Base-by-base conservation (phyloP, 2,888 invertebrate genomes). In the Leptinotarsa haldemani region DNA sequence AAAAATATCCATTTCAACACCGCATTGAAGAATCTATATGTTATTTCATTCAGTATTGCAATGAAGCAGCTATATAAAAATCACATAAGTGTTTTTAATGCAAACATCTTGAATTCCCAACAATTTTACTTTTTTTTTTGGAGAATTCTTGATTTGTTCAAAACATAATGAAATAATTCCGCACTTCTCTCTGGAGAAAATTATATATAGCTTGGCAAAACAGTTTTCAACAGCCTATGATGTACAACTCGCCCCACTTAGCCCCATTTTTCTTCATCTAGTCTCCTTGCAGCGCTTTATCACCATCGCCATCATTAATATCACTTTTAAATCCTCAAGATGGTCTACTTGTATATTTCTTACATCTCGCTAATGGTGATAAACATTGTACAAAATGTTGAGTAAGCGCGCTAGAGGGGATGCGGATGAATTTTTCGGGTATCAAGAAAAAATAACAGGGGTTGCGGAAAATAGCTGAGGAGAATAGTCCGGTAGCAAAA, bases 301-400 rank as follows among this genome's bases (percentile, higher is more conserved):
- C 86, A 85, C 84, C 84, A 82, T 82, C 79, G 83, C 83, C 82
- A 87, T 87, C 87, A 87, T 88, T 88, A 88, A 88, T 88, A 87
- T 88, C 87, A 88, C 87, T 88, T 88, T 87, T 87, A 87, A 87
- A 86, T 86, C 85, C 86, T 86, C 86, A 82, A 86, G 86, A 86
- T 86, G 84, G 85, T 83, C 84, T 85, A 82, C 85, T 86, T 87
- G 85, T 86, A 85, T 85, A 85, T 86, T 86, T 85, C 85, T 84
- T 86, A 84, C 85, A 85, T 85, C 83, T 83, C 81, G 81, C 85
- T 88, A 88, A 88, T 88, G 87, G 87, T 87, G 87, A 88, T 87
- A 88, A 87, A 88, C 88, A 87, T 87, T 85, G 86, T 87, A 84
- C 85, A 86, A 84, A 84, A 85, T 85, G 86, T 86, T 83, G 84